These are phyloP conservation scores for Microcebus murinus DNA, from an alignment of 2,113 vertebrate genomes.

Conservation along the genomic window DNA sequence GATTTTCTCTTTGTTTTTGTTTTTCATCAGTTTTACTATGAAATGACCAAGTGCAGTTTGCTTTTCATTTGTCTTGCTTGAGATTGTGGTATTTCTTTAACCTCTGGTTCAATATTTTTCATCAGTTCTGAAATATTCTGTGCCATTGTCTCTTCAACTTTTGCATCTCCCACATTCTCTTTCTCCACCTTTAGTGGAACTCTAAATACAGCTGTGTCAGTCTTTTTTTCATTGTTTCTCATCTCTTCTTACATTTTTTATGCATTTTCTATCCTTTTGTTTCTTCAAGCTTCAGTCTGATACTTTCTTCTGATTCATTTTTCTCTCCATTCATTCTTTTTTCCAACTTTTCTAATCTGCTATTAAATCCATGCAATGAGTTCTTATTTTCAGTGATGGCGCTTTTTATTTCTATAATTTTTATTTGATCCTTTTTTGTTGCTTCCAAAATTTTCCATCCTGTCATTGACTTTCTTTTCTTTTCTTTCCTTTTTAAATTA, in stretches of 20 bases:
- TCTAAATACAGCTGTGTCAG: not conserved
- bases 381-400: not conserved
- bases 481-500: not conserved
- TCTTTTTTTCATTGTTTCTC: not conserved
- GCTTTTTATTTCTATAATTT: not conserved
- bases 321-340: not conserved
- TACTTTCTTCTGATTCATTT: not conserved
- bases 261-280: not conserved
- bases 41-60: not conserved
- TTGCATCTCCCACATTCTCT: not conserved
- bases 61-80: not conserved
- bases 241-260: not conserved
- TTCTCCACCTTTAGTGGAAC: not conserved
- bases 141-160: not conserved
- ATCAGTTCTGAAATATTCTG: not conserved
- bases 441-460: slow-evolving; percentile 1
- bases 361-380: not conserved
- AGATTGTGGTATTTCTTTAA: not conserved
- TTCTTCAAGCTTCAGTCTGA: not conserved
- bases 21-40: not conserved
- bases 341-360: not conserved
- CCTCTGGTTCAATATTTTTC: not conserved
- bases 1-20: not conserved
- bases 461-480: not conserved
- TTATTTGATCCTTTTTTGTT: not conserved